Evolutionary conservation across 2,113 vertebrate genomes (phyloP).

Genomic region (Tragelaphus strepsiceros): DNA sequence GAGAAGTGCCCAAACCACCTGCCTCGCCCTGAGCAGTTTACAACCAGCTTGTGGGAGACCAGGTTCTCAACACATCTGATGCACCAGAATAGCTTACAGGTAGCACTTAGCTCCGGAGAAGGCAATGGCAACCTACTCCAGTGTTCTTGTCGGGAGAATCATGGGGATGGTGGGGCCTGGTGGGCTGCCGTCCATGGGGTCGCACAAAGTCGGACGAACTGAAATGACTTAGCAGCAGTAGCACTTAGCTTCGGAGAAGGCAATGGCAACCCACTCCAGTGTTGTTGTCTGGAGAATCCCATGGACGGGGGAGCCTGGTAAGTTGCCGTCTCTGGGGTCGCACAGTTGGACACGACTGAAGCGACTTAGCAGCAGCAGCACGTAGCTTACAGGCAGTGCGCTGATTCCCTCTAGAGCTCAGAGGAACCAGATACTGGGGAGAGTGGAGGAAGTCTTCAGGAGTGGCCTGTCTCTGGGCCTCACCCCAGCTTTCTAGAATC

Average conservation of each 20-base stretch:
- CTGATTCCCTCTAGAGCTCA: background rate
- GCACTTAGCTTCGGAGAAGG: no score
- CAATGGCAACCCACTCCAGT: no score
- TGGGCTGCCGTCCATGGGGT: no score
- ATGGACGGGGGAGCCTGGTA: no score
- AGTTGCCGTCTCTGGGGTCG: no score
- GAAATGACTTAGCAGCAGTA: background rate
- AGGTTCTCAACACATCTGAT: background rate
- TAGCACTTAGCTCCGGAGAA: background rate
- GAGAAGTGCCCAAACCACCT: background rate
- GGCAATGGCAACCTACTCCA: no score
- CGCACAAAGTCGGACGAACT: no score
- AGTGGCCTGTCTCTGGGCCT: background rate
- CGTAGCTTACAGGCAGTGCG: background rate
- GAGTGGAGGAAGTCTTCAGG: accelerated
- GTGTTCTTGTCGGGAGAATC: no score
- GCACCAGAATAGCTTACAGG: background rate
- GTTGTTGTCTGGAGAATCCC: no score
- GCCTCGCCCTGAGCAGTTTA: background rate
- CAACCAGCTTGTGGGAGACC: background rate
- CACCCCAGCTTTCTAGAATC: background rate
- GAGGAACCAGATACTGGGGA: no score
- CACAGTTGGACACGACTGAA: no score
- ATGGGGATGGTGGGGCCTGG: no score
- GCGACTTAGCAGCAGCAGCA: background rate